Conservation (phyloP, 2,113 vertebrate species). For the Leiothrix lutea region DNA sequence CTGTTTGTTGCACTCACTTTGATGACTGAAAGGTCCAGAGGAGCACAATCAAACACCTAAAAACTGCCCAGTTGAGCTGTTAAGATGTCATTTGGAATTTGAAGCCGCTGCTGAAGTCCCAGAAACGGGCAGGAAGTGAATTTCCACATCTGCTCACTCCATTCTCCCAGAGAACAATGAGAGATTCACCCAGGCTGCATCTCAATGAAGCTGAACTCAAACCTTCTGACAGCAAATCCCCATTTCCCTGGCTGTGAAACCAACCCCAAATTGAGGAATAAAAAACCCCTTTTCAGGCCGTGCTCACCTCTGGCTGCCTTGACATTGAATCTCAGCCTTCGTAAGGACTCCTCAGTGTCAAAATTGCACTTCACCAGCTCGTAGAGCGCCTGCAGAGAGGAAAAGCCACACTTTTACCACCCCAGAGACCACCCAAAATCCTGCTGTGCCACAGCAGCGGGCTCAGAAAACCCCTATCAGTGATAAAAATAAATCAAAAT, state of each 20-base stretch:
- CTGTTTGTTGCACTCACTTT: background rate
- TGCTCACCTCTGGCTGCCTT: constrained; percentile 93
- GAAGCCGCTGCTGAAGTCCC: background rate
- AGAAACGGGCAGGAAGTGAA: background rate
- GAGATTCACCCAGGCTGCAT: background rate
- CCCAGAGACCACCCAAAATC: background rate
- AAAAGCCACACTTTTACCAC: background rate
- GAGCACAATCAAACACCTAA: background rate
- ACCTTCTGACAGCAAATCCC: background rate
- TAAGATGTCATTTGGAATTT: background rate
- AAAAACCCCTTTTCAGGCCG: background rate
- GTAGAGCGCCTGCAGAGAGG: constrained; percentile 85
- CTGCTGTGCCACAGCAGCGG: background rate
- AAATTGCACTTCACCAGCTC: constrained; percentile 97
- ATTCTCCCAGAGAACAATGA: background rate
- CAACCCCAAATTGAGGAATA: background rate
- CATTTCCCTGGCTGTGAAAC: background rate
- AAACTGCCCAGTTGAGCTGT: fast-evolving
- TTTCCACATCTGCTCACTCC: background rate
- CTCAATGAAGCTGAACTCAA: background rate
- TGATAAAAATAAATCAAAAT: no score
- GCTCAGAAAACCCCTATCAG: background rate
- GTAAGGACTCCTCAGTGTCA: constrained; percentile 92
- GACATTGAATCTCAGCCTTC: constrained; percentile 90
- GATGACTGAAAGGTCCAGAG: background rate